Base-by-base conservation (phyloP, 2,888 invertebrate species). In the Mactromeris polynyma region DNA sequence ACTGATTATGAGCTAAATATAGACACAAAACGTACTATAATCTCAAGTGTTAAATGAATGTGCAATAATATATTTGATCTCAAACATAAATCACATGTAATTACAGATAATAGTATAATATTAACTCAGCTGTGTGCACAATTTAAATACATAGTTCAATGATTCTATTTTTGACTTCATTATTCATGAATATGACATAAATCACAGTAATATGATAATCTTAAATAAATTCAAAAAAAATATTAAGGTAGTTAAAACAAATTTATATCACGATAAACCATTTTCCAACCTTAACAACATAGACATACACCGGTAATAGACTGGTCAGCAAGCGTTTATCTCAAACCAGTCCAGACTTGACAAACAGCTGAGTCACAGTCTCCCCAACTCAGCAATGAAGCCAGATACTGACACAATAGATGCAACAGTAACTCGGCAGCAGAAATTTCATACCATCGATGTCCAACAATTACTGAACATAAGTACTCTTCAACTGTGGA, bases 401-500 rank as follows among this genome's bases (percentile, higher is more conserved):
- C 36, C 73, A 33, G 31, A 73, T 73, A 73, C 31, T 36, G 19
- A 33, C 73, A 33, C 19, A 33, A 36, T 33, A 42, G 46, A 84
- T 78, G 26, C 11, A 84, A 21, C 51, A 54, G 84, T 84, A 21
- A 33, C 84, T 78, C 77, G 78, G 84, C 84, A 84, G 84, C 84
- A 51, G 78, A 78, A 51, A 38, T 46, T 21, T 54, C 46, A 21
- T 84, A 84, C 42, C 84, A 54, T 38, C n/a, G 21, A 14, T n/a
- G 33, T 36, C 77, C 31, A 38, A 11, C 42, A 84, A 26, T 77
- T 38, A 38, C 21, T 17, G 51, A 46, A 84, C 54, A 33, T 38
- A 54, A 84, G 84, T 84, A 54, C 84, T 84, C 78, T 84, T 84
- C 84, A 84, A 33, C 21, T 54, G 17, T 78, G 84, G 42, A 84